Evolutionary conservation across 2,113 vertebrate species (phyloP).

Genomic region (Pluvianellus socialis): DNA sequence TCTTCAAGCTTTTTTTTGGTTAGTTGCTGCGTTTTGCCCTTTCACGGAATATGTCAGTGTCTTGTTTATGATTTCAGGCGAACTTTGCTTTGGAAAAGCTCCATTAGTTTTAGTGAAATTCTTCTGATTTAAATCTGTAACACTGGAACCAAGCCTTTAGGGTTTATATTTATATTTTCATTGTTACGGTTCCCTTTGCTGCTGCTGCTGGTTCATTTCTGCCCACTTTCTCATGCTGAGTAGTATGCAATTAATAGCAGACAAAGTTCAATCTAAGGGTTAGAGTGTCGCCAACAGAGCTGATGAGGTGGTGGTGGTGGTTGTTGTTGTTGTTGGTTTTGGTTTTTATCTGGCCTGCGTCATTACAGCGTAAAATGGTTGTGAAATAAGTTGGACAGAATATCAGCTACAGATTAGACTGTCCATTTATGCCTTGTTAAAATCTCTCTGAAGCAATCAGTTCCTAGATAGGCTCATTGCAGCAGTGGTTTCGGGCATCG

Average conservation of each 20-base stretch:
- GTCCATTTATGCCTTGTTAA: not conserved
- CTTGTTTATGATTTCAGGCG: not conserved
- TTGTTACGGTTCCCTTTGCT: not conserved
- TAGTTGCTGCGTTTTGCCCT: not conserved
- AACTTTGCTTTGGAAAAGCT: not conserved
- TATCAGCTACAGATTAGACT: not conserved
- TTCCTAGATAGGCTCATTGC: not conserved
- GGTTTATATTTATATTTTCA: not conserved
- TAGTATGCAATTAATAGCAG: not conserved
- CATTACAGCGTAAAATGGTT: not conserved
- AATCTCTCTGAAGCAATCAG: not conserved
- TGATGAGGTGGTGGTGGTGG: not conserved
- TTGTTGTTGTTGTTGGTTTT: not conserved
- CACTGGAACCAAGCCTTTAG: not conserved
- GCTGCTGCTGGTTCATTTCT: not conserved
- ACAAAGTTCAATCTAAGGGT: not conserved
- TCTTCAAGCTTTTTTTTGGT: not conserved
- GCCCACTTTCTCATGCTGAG: not conserved
- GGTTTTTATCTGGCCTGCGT: not conserved
- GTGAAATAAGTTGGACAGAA: conserved; percentile 5
- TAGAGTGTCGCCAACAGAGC: not conserved
- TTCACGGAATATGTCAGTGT: not conserved
- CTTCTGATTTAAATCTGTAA: not conserved
- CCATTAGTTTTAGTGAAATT: not conserved
- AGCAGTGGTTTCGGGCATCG: not conserved